Conservation (phyloP, 2,113 vertebrate genomes). For the Bufo bufo region DNA sequence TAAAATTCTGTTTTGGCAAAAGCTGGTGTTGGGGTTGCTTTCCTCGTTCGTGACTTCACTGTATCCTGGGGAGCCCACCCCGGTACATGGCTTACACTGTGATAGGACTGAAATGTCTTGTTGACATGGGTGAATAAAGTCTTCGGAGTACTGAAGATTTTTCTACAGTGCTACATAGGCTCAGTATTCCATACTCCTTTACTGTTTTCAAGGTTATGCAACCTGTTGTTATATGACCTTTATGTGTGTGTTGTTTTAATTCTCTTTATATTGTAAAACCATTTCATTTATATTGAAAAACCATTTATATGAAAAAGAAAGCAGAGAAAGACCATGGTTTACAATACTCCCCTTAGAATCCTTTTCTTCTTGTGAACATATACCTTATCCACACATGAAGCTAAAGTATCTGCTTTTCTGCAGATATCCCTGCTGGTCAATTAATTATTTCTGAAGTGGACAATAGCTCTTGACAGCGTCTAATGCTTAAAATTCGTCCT, state of each 20-base stretch:
- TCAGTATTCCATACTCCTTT: background rate
- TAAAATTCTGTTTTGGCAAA: too few species aligned
- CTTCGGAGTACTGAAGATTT: too few species aligned
- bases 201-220: background rate
- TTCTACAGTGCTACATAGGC: too few species aligned
- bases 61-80: too few species aligned
- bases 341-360: background rate
- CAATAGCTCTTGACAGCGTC: conserved; percentile 9
- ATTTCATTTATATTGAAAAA: background rate
- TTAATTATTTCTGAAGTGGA: conserved; percentile 35
- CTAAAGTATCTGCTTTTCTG: background rate
- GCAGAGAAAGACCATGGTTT: background rate
- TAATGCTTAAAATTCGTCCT: conserved; percentile 27
- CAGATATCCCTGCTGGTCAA: conserved; percentile 30
- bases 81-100: too few species aligned
- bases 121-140: too few species aligned
- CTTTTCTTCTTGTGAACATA: conserved; percentile 24
- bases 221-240: background rate
- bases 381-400: background rate
- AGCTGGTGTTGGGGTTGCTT: too few species aligned
- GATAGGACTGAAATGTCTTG: too few species aligned
- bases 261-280: background rate
- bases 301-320: background rate
- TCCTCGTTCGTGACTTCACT: too few species aligned
- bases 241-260: background rate